A percentile compares a stretch with the other conserved stretches of the same genome.
Evolutionary conservation across 2,888 invertebrate species (phyloP).

Genomic region (Syrphus vitripennis): DNA sequence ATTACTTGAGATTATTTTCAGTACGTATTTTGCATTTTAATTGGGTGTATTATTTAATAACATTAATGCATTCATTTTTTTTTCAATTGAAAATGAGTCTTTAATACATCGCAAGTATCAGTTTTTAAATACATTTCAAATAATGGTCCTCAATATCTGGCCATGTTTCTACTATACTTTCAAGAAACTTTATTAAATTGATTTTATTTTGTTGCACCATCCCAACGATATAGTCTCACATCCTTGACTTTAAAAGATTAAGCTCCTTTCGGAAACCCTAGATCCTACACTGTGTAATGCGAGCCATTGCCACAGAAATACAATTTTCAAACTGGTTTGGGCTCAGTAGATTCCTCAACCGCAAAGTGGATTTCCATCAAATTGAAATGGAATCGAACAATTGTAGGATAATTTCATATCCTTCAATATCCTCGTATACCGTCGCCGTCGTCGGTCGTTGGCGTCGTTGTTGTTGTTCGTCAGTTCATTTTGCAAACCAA

Average conservation of each 20-base stretch:
- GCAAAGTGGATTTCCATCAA: conserved; percentile 59
- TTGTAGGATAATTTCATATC: conserved; percentile 66
- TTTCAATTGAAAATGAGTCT: too few relatives aligned
- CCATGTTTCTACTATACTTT: too few relatives aligned
- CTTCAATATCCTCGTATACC: conserved; percentile 15
- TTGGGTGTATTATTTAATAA: too few relatives aligned
- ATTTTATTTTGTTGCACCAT: background rate
- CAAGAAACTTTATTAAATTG: too few relatives aligned
- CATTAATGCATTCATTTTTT: too few relatives aligned
- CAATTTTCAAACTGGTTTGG: background rate
- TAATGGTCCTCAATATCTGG: too few relatives aligned
- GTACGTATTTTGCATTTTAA: too few relatives aligned
- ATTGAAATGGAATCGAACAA: conserved; percentile 64
- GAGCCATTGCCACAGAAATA: background rate
- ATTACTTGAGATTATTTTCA: too few relatives aligned
- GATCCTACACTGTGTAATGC: too few relatives aligned
- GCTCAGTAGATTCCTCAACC: conserved; percentile 55
- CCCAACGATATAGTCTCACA: background rate
- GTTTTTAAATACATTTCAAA: too few relatives aligned
- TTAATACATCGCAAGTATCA: too few relatives aligned
- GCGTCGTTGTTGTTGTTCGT: background rate
- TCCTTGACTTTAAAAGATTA: conserved; percentile 16
- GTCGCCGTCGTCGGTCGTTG: background rate
- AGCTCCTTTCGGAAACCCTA: background rate
- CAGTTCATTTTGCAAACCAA: background rate